Base-by-base conservation (phyloP, 2,888 invertebrate species). In the Nomada fucata region DNA sequence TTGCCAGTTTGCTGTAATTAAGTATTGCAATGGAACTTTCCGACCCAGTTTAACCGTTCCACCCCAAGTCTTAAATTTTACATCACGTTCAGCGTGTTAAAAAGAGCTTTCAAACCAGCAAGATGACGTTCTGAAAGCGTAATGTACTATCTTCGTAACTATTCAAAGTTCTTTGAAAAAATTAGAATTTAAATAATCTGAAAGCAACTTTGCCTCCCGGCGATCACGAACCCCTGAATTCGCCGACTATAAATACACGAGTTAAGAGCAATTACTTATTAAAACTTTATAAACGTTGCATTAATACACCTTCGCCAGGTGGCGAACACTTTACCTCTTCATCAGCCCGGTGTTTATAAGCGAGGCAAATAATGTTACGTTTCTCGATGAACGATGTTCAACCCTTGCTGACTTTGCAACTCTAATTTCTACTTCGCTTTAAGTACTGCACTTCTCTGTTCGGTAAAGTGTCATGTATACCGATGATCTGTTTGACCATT, bases 1-100 rank as follows among this genome's bases (percentile, higher is more conserved):
- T 71, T 71, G 36, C 29, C 15, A 20, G 36, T 5, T 50, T 50
- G 47, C 50, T 52, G 36, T 52, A 60, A 70, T 70, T 50, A 59
- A 60, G 50, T 60, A 70, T 60, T 9, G 50, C 59, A 15, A 60
- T 4, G 20, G 13, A 71, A 60, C 60, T 61, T 61, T 60, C 60
- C 36, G 70, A 50, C 60, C 59, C 29, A 71, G 29, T 71, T 70
- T 18, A 13, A 47, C 57, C 26, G 47, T 15, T 20, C n/a, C 11
- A 11, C n/a, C 50, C 20, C 26, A 60, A 23, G 29, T 60, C 59
- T 71, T 71, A 60, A 71, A 60, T 71, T 71, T 36, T 50, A 61
- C 70, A 36, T 20, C 50, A 5, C 36, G 60, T 61, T 71, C 18
- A 36, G 61, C 50, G 50, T 23, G 52, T 53, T 23, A 4, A 2